Evolutionary conservation across 2,113 vertebrate genomes (phyloP).

Genomic region (Platanista minor): DNA sequence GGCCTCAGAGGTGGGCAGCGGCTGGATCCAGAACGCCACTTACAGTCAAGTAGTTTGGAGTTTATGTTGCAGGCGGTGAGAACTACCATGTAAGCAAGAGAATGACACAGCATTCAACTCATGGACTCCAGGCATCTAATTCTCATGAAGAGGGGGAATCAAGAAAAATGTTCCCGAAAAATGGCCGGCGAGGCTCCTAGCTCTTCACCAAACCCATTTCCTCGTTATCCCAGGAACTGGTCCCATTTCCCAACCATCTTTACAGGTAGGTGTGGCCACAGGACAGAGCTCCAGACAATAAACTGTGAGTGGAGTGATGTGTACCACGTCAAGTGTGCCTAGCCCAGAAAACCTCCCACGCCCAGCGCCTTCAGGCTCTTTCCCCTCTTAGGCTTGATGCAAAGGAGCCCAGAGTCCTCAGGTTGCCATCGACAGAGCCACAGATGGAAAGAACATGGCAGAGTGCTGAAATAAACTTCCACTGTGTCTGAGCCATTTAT

Average conservation of each 20-base stretch:
- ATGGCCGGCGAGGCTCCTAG: fast-evolving
- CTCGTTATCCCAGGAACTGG: not conserved
- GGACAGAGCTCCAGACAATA: fast-evolving
- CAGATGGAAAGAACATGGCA: fast-evolving
- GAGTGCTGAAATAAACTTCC: not conserved
- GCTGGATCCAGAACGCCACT: not conserved
- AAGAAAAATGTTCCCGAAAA: not conserved
- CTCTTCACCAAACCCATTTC: not conserved
- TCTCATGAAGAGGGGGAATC: not conserved
- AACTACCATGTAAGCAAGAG: not conserved
- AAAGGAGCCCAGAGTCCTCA: not conserved
- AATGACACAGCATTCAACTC: not conserved
- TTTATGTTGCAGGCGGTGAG: not conserved
- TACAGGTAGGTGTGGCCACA: fast-evolving
- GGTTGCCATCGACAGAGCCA: fast-evolving
- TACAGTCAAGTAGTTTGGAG: fast-evolving
- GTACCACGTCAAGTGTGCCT: fast-evolving
- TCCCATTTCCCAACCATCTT: not conserved
- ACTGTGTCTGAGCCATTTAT: not conserved
- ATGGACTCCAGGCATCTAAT: not conserved
- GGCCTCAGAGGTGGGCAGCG: not conserved
- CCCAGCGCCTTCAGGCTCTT: fast-evolving
- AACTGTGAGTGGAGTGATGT: not conserved
- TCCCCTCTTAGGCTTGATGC: not conserved
- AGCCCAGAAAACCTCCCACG: not conserved